Evolutionary conservation across 2,888 invertebrate species (phyloP).

Genomic region (Tetramorium bicarinatum): DNA sequence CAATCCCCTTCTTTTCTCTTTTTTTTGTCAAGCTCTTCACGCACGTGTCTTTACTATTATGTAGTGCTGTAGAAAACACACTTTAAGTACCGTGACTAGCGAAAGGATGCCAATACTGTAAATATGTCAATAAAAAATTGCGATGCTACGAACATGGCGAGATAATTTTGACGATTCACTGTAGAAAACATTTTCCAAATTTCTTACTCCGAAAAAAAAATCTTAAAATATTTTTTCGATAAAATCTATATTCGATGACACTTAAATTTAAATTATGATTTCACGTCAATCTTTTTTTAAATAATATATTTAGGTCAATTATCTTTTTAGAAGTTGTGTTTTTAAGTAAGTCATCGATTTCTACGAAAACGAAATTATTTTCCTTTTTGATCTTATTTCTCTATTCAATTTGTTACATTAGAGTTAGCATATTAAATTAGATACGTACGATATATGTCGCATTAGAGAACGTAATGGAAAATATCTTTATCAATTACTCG

Average conservation of each 20-base stretch:
- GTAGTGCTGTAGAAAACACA: constrained; percentile 56
- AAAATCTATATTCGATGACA: not conserved
- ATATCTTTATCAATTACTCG: not conserved
- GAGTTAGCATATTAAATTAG: constrained; percentile 1
- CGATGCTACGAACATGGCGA: not conserved
- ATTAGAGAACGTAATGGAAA: not conserved
- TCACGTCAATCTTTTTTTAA: not conserved
- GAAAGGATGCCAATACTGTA: constrained; percentile 59
- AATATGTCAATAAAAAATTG: constrained; percentile 2
- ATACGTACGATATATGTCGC: not conserved
- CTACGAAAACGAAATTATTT: constrained; percentile 34
- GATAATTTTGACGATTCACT: constrained; percentile 17
- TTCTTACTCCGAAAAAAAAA: not conserved
- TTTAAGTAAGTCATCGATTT: constrained; percentile 40
- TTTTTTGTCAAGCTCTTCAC: constrained; percentile 38
- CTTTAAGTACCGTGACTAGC: constrained; percentile 44
- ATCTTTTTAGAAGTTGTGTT: not conserved
- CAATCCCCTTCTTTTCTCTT: constrained; percentile 10
- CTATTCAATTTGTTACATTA: not conserved
- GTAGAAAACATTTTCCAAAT: constrained; percentile 1
- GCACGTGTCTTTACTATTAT: constrained; percentile 36
- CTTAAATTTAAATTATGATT: not conserved
- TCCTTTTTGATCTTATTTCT: constrained; percentile 8
- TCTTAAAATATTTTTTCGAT: not conserved
- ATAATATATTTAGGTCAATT: not conserved